Conservation (phyloP, 2,888 invertebrate species). For the Adelognathus sp. region DNA sequence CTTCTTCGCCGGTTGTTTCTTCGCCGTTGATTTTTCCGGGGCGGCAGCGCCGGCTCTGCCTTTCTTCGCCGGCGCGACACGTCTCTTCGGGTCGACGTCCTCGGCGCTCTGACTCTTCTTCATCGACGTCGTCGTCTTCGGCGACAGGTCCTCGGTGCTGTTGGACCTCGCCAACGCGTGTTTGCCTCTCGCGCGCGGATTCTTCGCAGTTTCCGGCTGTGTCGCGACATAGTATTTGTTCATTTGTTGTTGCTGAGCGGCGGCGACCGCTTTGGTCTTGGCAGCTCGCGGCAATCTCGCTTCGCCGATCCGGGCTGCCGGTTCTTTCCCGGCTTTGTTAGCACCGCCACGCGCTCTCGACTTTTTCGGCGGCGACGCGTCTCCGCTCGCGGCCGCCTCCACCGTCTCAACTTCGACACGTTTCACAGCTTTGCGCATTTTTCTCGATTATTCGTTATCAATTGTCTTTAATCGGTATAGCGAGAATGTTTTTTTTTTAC, state of each 20-base stretch:
- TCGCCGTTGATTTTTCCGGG: too few species aligned
- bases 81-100: background rate
- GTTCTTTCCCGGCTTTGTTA: background rate
- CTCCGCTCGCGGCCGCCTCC: constrained; percentile 53
- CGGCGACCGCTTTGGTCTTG: constrained; percentile 53
- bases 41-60: constrained; percentile 15
- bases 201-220: constrained; percentile 28
- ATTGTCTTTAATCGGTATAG: background rate
- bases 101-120: constrained; percentile 43
- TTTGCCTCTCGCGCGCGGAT: background rate
- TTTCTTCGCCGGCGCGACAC: constrained; percentile 12
- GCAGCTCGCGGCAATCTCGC: constrained; percentile 56
- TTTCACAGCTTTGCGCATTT: constrained; percentile 64
- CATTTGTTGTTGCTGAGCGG: background rate
- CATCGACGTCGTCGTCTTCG: background rate
- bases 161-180: constrained; percentile 8
- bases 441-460: constrained; percentile 43
- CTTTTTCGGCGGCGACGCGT: constrained; percentile 63
- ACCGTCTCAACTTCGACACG: constrained; percentile 56
- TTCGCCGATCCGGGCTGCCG: background rate
- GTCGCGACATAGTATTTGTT: too few species aligned
- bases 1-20: constrained; percentile 33
- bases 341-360: constrained; percentile 49
- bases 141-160: constrained; percentile 24
- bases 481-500: constrained; percentile 11